phyloP scores from a whole-genome alignment of 1,140 invertebrate species.

The Triops longicaudatus region DNA sequence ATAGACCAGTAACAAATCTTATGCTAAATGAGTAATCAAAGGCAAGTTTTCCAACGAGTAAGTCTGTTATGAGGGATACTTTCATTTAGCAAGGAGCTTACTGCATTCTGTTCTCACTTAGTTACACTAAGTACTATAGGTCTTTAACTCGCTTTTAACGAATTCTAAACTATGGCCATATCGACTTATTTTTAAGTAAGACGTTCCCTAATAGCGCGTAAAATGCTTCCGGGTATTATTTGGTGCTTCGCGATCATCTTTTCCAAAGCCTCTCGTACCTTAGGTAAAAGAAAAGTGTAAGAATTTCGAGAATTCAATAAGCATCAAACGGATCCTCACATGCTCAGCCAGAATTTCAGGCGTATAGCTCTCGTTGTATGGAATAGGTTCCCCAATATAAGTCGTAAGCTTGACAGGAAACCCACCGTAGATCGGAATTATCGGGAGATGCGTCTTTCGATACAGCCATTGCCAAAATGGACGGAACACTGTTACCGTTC shows the following conservation, averaged over 20 bases:
- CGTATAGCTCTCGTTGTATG: slow-evolving; percentile 57
- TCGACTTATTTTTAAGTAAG: background rate
- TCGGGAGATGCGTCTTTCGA: slow-evolving; percentile 73
- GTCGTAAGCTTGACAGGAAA: slow-evolving; percentile 95
- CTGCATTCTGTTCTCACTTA: too few species aligned
- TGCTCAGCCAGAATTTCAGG: slow-evolving; percentile 69
- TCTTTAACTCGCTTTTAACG: too few species aligned
- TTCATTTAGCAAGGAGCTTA: too few species aligned
- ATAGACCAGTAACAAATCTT: too few species aligned
- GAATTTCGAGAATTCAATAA: slow-evolving; percentile 30
- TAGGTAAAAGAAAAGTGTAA: slow-evolving; percentile 31
- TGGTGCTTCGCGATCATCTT: slow-evolving; percentile 71
- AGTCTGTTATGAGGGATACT: too few species aligned
- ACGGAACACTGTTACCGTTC: slow-evolving; percentile 63
- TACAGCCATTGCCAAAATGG: slow-evolving; percentile 64
- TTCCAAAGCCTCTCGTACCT: slow-evolving; percentile 66
- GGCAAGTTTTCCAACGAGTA: too few species aligned
- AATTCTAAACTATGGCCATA: too few species aligned
- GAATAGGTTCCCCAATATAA: slow-evolving; percentile 76
- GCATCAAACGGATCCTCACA: slow-evolving; percentile 44
- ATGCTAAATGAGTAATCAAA: too few species aligned
- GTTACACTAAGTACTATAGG: too few species aligned
- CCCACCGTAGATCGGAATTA: slow-evolving; percentile 91
- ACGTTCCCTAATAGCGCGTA: slow-evolving; percentile 36
- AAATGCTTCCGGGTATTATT: slow-evolving; percentile 74